Percentiles rank a stretch among this genome's conserved stretches.
Evolutionary conservation across 2,113 vertebrate species (phyloP).

Genomic region (Excalfactoria chinensis): DNA sequence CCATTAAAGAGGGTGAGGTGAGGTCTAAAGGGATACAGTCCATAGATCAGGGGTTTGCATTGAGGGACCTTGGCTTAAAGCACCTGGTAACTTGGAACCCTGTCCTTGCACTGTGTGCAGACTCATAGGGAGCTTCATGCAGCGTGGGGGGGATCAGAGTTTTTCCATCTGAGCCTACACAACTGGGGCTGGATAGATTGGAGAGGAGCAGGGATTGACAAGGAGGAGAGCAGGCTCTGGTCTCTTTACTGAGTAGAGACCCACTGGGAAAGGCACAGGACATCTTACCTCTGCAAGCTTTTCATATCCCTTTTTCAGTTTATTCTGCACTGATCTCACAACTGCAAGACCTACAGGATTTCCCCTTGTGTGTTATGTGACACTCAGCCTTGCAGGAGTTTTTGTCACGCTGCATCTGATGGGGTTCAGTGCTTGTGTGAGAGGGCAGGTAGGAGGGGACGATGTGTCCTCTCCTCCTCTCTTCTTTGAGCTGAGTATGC

Average conservation of each 20-base stretch:
- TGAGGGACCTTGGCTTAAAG: not conserved
- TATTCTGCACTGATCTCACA: not conserved
- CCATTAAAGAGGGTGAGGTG: not conserved
- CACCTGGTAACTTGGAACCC: not conserved
- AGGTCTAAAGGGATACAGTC: not conserved
- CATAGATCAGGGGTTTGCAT: not conserved
- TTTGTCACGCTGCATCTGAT: not conserved
- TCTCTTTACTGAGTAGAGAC: not conserved
- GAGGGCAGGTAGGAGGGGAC: not conserved
- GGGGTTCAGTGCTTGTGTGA: not conserved
- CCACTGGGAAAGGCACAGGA: accelerated
- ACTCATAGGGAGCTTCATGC: accelerated
- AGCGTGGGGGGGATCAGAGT: not conserved
- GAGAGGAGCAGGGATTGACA: not conserved
- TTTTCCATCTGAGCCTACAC: not conserved
- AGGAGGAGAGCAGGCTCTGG: not conserved
- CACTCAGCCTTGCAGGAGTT: not conserved
- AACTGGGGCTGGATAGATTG: not conserved
- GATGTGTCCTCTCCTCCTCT: not conserved
- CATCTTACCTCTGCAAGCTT: not conserved
- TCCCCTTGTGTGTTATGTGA: not conserved
- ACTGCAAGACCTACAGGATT: not conserved
- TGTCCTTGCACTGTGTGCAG: not conserved
- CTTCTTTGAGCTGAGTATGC: not conserved
- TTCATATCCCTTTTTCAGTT: not conserved